Conservation (phyloP, 2,113 vertebrate genomes). For the Azemiops feae region DNA sequence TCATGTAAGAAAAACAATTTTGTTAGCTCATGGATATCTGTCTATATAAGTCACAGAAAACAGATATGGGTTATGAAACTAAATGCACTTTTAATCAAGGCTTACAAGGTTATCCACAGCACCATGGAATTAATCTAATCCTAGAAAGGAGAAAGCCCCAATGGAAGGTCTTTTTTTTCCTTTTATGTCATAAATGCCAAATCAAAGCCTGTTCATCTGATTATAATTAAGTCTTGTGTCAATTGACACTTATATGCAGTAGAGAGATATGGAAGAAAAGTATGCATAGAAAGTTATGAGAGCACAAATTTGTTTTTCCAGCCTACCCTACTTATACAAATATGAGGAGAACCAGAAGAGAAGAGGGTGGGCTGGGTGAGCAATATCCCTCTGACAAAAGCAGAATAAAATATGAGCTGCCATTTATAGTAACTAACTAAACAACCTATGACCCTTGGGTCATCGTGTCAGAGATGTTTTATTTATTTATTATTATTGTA, state of each 20-base stretch:
- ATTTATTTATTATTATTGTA: background rate
- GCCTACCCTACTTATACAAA: background rate
- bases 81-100: background rate
- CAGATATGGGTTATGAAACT: background rate
- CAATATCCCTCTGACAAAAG: background rate
- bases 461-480: background rate
- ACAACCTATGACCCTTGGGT: background rate
- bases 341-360: background rate
- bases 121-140: background rate
- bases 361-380: background rate
- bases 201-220: background rate
- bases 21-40: background rate
- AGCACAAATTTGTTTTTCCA: background rate
- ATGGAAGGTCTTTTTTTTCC: background rate
- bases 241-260: background rate
- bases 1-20: background rate
- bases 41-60: background rate
- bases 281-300: background rate
- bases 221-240: background rate
- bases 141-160: background rate
- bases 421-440: background rate
- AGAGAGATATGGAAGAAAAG: background rate
- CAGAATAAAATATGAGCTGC: background rate
- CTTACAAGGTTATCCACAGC: background rate
- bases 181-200: background rate